Conservation (phyloP, 2,113 vertebrate genomes). For the Bostrychus sinensis region DNA sequence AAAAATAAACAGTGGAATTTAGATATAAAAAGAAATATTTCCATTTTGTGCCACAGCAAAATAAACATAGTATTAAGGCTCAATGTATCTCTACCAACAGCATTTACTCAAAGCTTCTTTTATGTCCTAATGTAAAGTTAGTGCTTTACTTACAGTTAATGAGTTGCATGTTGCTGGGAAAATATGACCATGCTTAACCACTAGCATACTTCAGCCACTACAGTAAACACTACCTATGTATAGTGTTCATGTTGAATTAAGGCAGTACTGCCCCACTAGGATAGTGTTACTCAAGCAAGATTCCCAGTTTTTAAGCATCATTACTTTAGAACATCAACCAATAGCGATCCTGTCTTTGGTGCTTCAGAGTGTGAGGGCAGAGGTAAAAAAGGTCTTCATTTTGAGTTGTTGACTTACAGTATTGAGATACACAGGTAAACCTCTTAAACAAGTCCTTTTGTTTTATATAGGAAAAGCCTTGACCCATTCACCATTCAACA, state of each 20-base stretch:
- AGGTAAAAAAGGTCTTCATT: no score
- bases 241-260: constrained; percentile 46
- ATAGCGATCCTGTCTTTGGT: no score
- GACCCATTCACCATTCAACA: constrained; percentile 33
- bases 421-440: no score
- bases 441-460: no score
- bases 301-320: no score
- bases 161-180: constrained; percentile 60
- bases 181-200: constrained; percentile 42
- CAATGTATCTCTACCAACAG: constrained; percentile 58
- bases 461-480: not conserved
- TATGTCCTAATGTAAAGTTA: constrained; percentile 50
- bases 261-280: constrained; percentile 10
- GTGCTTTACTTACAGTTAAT: constrained; percentile 44
- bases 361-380: no score
- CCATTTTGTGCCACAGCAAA: constrained; percentile 54
- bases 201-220: constrained; percentile 34
- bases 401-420: no score
- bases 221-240: constrained; percentile 62
- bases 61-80: constrained; percentile 64
- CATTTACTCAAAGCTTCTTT: constrained; percentile 62
- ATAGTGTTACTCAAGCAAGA: constrained; percentile 10
- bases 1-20: constrained; percentile 49
- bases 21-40: constrained; percentile 70
- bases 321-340: not conserved